Conservation (phyloP, 1,140 invertebrate species). For the Hyles vespertilio region DNA sequence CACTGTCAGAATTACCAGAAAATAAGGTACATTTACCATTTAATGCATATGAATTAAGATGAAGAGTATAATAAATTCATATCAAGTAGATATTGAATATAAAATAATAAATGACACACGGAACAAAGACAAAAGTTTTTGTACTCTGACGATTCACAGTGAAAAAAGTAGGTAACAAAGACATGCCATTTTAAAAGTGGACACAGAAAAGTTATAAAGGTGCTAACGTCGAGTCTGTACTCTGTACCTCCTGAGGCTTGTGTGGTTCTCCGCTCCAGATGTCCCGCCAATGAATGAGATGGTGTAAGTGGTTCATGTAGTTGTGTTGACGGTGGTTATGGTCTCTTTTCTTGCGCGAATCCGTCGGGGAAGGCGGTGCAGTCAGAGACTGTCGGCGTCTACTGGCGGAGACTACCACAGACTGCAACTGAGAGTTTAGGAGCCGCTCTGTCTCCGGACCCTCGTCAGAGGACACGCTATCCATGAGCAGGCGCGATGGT, state of each 20-base stretch:
- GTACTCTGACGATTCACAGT: conserved; percentile 7
- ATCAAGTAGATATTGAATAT: background rate
- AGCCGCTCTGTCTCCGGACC: conserved; percentile 66
- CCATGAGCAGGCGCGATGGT: conserved; percentile 45
- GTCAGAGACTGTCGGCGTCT: conserved; percentile 62
- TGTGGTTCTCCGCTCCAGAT: conserved; percentile 65
- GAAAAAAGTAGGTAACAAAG: background rate
- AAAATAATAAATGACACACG: conserved; percentile 1
- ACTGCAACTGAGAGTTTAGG: conserved; percentile 44
- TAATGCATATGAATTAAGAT: no score
- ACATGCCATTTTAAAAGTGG: background rate
- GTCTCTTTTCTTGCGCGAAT: conserved; percentile 60
- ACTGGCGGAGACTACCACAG: conserved; percentile 33
- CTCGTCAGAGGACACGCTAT: conserved; percentile 62
- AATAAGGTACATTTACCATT: no score
- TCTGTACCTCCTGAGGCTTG: conserved; percentile 68
- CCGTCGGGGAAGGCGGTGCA: conserved; percentile 69
- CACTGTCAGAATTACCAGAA: no score
- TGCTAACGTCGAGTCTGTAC: conserved; percentile 35
- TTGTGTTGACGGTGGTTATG: conserved; percentile 51
- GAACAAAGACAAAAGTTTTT: conserved; percentile 15
- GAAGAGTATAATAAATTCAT: background rate
- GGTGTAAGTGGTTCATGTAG: conserved; percentile 68
- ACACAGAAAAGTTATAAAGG: background rate
- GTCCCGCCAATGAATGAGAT: conserved; percentile 69